Conservation (phyloP, 2,888 invertebrate species). For the Epinotia bilunana region DNA sequence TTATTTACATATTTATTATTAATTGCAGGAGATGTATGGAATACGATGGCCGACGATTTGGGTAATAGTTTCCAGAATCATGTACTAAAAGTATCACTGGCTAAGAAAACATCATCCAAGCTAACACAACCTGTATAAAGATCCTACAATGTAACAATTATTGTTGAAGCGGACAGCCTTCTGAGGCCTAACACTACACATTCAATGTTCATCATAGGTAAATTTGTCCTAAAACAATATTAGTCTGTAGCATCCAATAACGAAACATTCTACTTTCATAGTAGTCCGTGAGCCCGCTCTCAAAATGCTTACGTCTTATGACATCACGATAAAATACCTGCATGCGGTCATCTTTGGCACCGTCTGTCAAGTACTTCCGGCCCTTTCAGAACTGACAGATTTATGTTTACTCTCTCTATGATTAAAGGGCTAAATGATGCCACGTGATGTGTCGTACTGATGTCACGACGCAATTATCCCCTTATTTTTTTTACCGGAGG, state of each 20-base stretch:
- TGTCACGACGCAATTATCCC: no score
- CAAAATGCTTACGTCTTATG: no score
- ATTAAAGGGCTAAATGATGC: no score
- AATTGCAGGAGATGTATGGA: neutral
- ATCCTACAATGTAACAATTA: neutral
- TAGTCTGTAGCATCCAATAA: constrained; percentile 14
- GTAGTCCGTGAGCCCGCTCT: no score
- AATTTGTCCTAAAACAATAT: constrained; percentile 37
- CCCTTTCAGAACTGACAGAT: no score
- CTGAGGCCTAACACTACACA: constrained; percentile 26
- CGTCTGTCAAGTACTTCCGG: no score
- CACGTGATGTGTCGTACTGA: no score
- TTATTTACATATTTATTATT: neutral
- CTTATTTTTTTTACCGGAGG: no score
- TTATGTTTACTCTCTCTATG: no score
- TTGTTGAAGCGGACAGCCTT: neutral
- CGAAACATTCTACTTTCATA: constrained; percentile 31
- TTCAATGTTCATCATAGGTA: neutral
- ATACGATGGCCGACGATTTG: neutral
- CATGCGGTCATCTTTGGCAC: no score
- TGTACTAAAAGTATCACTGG: neutral
- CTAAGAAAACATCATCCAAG: constrained; percentile 7
- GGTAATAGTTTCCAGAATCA: neutral
- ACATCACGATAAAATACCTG: no score
- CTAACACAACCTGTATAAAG: neutral